Evolutionary conservation across 2,797 vertebrate genomes (phyloP).

Genomic region (Lemur catta): DNA sequence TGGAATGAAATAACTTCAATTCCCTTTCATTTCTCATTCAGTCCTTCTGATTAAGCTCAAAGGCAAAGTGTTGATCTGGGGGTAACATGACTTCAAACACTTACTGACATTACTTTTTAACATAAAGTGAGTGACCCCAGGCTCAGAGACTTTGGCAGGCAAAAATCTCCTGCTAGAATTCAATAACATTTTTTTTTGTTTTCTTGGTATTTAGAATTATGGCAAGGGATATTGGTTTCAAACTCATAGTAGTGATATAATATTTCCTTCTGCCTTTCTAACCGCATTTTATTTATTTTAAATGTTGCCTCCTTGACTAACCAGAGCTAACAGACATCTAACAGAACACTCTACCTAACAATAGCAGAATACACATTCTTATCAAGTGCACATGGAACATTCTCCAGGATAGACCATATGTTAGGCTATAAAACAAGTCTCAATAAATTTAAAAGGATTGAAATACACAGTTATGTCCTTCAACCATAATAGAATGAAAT

Average conservation of each 20-base stretch:
- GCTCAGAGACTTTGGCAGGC: not conserved
- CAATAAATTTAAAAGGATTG: not conserved
- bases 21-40: not conserved
- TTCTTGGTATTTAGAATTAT: slow-evolving; percentile 27
- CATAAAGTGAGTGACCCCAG: not conserved
- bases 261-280: not conserved
- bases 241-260: not conserved
- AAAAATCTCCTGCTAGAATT: slow-evolving; percentile 28
- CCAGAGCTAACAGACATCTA: not conserved
- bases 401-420: not conserved
- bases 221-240: slow-evolving; percentile 20
- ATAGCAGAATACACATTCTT: not conserved
- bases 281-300: slow-evolving; percentile 10
- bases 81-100: not conserved
- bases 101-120: not conserved
- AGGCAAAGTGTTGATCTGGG: not conserved
- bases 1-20: slow-evolving; percentile 6
- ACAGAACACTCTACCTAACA: not conserved
- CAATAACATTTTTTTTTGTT: not conserved
- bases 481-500: not conserved
- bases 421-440: not conserved
- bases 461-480: slow-evolving; percentile 17
- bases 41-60: slow-evolving; percentile 46
- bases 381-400: not conserved
- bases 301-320: not conserved